A percentile compares a stretch with the other conserved stretches of the same genome.
Evolutionary conservation across 2,888 invertebrate genomes (phyloP).

Genomic region (Serrognathus titanus): DNA sequence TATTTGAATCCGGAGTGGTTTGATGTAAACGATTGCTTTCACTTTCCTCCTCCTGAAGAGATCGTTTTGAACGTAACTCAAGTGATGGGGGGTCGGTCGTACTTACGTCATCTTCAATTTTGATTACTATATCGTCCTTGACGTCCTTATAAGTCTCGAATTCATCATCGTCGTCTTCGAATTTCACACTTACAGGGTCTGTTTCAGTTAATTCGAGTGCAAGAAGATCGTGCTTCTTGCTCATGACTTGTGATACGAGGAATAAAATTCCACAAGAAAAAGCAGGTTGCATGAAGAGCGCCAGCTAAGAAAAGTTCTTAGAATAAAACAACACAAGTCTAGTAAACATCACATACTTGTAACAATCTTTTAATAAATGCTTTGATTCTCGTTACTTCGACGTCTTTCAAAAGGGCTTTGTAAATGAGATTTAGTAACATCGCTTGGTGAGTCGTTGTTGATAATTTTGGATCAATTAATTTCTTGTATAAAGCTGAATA

Average conservation of each 20-base stretch:
- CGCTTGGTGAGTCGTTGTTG: constrained; percentile 66
- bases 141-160: constrained; percentile 31
- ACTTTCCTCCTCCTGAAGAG: constrained; percentile 10
- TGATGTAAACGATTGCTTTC: not conserved
- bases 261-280: constrained; percentile 81
- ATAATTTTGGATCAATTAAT: constrained; percentile 71
- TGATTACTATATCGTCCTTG: constrained; percentile 27
- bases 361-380: constrained; percentile 84
- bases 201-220: constrained; percentile 34
- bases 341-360: constrained; percentile 51
- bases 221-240: constrained; percentile 38
- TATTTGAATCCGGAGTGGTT: not conserved
- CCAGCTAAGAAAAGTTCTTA: constrained; percentile 51
- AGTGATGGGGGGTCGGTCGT: no score
- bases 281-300: constrained; percentile 69
- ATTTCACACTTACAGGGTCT: constrained; percentile 25
- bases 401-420: constrained; percentile 79
- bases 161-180: constrained; percentile 36
- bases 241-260: constrained; percentile 67
- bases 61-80: not conserved
- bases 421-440: constrained; percentile 84
- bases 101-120: constrained; percentile 15
- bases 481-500: constrained; percentile 89
- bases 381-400: constrained; percentile 64
- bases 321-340: constrained; percentile 2